Percentiles rank a stretch among this genome's conserved stretches.
Conservation (phyloP, 2,113 vertebrate genomes). For the Vicugna pacos region DNA sequence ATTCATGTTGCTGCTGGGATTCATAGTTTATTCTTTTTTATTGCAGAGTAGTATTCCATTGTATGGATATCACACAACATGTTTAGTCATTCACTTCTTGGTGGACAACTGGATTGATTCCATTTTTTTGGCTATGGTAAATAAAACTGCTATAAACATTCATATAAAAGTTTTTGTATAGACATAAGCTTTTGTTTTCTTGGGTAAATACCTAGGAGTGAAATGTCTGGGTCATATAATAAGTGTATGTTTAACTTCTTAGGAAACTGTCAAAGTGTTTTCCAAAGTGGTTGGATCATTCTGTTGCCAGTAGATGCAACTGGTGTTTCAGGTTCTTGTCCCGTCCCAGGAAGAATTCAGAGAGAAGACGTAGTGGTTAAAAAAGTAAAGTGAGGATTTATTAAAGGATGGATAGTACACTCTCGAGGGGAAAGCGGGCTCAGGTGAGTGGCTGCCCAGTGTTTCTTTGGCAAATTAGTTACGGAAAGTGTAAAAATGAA, state of each 20-base stretch:
- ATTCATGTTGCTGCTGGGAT: no score
- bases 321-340: no score
- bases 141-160: not conserved
- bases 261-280: not conserved
- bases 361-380: no score
- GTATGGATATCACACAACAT: not conserved
- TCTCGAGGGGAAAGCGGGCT: no score
- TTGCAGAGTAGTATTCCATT: not conserved
- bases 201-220: not conserved
- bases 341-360: no score
- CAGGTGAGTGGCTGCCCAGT: no score
- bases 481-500: no score
- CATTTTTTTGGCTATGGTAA: not conserved
- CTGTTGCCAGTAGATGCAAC: no score
- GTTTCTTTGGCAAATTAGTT: no score
- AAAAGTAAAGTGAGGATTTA: no score
- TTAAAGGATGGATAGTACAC: no score
- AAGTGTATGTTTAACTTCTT: not conserved
- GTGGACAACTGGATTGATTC: not conserved
- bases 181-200: not conserved
- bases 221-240: not conserved
- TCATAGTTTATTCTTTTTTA: not conserved
- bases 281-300: not conserved
- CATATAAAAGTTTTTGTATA: not conserved
- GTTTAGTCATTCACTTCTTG: not conserved